Percentiles rank a stretch among this genome's conserved stretches.
These are phyloP conservation scores for Periophthalmodon schlosseri DNA, from an alignment of 2,113 vertebrate species.

Conservation along the genomic window DNA sequence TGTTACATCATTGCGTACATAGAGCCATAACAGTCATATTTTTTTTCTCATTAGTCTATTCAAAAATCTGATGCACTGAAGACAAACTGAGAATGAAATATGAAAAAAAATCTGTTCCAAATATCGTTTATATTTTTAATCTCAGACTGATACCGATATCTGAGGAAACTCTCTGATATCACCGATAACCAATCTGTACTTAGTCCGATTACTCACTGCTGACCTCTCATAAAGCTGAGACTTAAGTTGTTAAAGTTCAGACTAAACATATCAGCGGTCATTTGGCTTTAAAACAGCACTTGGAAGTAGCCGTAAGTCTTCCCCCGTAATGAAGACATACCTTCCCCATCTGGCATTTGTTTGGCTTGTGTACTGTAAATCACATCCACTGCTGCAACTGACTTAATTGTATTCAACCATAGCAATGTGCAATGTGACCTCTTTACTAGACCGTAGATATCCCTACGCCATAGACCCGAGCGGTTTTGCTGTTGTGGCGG, in stretches of 20 bases:
- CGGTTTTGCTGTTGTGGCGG: slow-evolving; percentile 8
- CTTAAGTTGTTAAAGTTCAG: slow-evolving; percentile 1
- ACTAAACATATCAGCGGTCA: neutral
- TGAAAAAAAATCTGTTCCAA: too few species aligned
- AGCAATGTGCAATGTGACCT: slow-evolving; percentile 10
- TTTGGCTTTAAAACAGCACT: neutral
- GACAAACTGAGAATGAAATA: too few species aligned
- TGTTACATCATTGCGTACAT: too few species aligned
- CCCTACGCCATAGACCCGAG: slow-evolving; percentile 34
- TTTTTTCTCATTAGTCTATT: too few species aligned
- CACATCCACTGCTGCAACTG: slow-evolving; percentile 23
- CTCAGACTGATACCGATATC: too few species aligned
- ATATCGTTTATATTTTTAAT: too few species aligned
- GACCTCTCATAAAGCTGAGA: slow-evolving; percentile 3
- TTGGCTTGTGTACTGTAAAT: slow-evolving; percentile 12
- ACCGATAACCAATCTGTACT: neutral
- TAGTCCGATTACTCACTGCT: neutral
- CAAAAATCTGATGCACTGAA: too few species aligned
- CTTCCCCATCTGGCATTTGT: slow-evolving; percentile 11
- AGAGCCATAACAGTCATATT: too few species aligned
- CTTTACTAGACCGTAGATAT: slow-evolving; percentile 32
- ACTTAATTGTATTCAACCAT: slow-evolving; percentile 21
- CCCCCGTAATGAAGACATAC: slow-evolving; percentile 13
- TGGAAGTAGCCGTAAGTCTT: neutral
- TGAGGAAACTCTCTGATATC: too few species aligned